Conservation (phyloP, 2,113 vertebrate genomes). For the Dipodomys stephensi region DNA sequence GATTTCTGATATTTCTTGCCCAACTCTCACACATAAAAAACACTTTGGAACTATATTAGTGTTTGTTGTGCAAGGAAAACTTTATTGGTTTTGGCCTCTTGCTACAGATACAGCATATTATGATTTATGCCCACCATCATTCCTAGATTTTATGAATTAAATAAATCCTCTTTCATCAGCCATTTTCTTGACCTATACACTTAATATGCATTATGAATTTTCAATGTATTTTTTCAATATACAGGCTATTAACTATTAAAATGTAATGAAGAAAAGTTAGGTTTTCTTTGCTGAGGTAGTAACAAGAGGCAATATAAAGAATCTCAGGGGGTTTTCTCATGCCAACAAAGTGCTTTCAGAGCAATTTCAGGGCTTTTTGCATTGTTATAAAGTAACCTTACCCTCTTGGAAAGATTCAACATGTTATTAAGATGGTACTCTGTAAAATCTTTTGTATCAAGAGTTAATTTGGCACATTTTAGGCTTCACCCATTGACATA, state of each 20-base stretch:
- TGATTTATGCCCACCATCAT: background rate
- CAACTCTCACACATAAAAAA: background rate
- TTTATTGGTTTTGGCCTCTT: background rate
- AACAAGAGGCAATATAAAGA: constrained; percentile 5
- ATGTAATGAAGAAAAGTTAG: constrained; percentile 27
- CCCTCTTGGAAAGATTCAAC: background rate
- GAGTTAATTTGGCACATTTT: constrained; percentile 2
- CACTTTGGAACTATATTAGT: background rate
- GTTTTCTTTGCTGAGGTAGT: constrained; percentile 34
- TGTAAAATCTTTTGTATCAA: constrained; percentile 8
- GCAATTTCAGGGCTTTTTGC: background rate
- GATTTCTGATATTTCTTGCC: background rate
- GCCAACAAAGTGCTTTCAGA: constrained; percentile 19
- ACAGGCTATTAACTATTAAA: constrained; percentile 34
- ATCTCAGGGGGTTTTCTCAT: constrained; percentile 4
- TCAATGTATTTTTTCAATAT: constrained; percentile 49
- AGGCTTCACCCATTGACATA: background rate
- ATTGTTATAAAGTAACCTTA: constrained; percentile 26
- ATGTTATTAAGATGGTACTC: background rate
- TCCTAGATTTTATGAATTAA: constrained; percentile 31
- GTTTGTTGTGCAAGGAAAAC: background rate
- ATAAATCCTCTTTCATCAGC: background rate
- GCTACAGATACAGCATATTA: background rate
- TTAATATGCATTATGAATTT: constrained; percentile 36
- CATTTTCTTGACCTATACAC: background rate